These are phyloP conservation scores for Lycodopsis pacificus DNA, from an alignment of 2,797 vertebrate species.

Conservation along the genomic window DNA sequence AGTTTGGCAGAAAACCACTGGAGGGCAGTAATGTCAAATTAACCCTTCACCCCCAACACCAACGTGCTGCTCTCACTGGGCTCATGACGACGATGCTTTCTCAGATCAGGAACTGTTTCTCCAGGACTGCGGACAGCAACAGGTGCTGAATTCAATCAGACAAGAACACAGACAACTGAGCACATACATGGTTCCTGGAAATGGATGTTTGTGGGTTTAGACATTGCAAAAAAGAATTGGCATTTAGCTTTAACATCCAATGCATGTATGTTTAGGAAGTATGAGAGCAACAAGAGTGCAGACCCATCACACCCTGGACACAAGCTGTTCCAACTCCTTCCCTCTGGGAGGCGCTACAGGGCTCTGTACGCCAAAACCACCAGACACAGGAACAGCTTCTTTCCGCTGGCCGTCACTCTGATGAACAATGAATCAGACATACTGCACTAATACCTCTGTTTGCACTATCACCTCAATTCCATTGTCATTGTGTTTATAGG, in stretches of 20 bases:
- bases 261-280: neutral
- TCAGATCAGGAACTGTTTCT: neutral
- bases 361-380: no score
- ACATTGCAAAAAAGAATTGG: neutral
- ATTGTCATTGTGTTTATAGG: no score
- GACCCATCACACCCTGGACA: neutral
- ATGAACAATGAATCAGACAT: no score
- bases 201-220: neutral
- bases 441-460: no score
- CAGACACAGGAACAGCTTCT: no score
- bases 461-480: no score
- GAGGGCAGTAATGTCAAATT: slow-evolving; percentile 47
- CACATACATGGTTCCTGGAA: neutral
- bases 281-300: neutral
- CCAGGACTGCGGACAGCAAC: slow-evolving; percentile 33
- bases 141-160: neutral
- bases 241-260: neutral
- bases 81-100: neutral
- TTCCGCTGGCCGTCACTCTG: no score
- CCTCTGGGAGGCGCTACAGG: no score
- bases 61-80: neutral
- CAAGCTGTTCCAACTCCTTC: no score
- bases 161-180: neutral
- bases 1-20: slow-evolving; percentile 15
- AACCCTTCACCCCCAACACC: neutral